Base-by-base conservation (phyloP, 2,797 vertebrate species). In the Pangasius sanitwongsei region DNA sequence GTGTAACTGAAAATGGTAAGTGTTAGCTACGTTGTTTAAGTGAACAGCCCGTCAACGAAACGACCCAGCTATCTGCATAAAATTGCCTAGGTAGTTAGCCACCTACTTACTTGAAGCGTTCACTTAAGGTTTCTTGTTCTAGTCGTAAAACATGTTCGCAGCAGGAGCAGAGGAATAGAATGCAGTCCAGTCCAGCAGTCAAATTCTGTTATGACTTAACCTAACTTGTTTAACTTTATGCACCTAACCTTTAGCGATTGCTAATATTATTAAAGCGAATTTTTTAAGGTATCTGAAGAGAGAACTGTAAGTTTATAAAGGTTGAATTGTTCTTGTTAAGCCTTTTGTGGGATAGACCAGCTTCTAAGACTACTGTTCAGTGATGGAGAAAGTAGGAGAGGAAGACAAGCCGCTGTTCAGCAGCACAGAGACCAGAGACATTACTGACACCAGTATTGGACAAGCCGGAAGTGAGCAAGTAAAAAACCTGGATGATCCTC, bases 401-500 rank as follows among this genome's bases (percentile, higher is more conserved):
- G 67, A 37, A 48, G 83, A 83, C 41, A 90, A 63, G 75, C 89
- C 84, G 50, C 37, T 83, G 31, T 37, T 34, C 20, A 8, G 65
- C 59, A 81, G 48, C 57, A 61, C 87, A 13, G 83, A 83, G 37
- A 67, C 23, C 70, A 77, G 31, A 34, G 69, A 84, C 18, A 78
- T 9, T 5, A 83, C 70, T 1, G 74, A 25, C 16, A 69, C 87
- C 13, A 90, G 91, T 59, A 72, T 34, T 65, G 67, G 28, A 15
- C 83, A 41, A 80, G 50, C 57, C 25, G 53, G n/a, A 50, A 72
- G 6, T 8, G 92, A 92, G 23, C 78, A 11, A 3, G 91, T 91
- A 3, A 78, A 78, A 11, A 2, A 41, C 4, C 31, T 18, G 2
- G 91, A 70, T 0, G 94, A 95, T 55, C 94, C 95, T 80, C 92